Conservation (phyloP, 1,140 invertebrate species). For the Notospermus geniculatus region DNA sequence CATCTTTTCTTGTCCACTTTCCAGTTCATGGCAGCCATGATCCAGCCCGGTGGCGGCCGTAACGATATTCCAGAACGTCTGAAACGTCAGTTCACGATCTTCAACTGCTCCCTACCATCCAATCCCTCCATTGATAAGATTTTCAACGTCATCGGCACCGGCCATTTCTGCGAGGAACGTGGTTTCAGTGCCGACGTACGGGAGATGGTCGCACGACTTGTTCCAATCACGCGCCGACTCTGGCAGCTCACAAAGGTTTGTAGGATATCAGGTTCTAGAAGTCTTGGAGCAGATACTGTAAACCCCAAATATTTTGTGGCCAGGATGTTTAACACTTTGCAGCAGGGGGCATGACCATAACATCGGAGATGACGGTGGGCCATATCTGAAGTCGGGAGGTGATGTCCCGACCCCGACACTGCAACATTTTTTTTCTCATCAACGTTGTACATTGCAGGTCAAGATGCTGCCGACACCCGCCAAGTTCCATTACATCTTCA, state of each 20-base stretch:
- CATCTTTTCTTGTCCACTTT: too few relatives aligned
- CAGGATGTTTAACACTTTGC: too few relatives aligned
- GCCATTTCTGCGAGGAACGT: conserved; percentile 52
- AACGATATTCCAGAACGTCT: conserved; percentile 93
- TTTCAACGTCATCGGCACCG: conserved; percentile 64
- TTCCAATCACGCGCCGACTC: conserved; percentile 53
- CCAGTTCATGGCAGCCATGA: conserved; percentile 87
- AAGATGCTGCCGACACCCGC: conserved; percentile 58
- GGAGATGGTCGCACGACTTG: conserved; percentile 41
- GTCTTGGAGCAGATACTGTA: too few relatives aligned
- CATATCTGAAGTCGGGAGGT: too few relatives aligned
- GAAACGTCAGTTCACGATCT: conserved; percentile 92
- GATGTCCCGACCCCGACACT: too few relatives aligned
- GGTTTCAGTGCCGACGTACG: conserved; percentile 43
- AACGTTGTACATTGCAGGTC: too few relatives aligned
- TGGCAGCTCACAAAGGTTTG: conserved; percentile 56
- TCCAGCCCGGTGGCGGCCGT: conserved; percentile 88
- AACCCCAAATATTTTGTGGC: too few relatives aligned
- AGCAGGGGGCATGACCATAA: too few relatives aligned
- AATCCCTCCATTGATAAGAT: conserved; percentile 84
- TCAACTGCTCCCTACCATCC: conserved; percentile 90
- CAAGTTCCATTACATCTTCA: conserved; percentile 59
- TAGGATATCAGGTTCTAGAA: too few relatives aligned
- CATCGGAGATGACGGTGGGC: too few relatives aligned
- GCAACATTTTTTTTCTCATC: too few relatives aligned